These are phyloP conservation scores for Halictus rubicundus DNA, from an alignment of 1,140 invertebrate species.

Conservation along the genomic window DNA sequence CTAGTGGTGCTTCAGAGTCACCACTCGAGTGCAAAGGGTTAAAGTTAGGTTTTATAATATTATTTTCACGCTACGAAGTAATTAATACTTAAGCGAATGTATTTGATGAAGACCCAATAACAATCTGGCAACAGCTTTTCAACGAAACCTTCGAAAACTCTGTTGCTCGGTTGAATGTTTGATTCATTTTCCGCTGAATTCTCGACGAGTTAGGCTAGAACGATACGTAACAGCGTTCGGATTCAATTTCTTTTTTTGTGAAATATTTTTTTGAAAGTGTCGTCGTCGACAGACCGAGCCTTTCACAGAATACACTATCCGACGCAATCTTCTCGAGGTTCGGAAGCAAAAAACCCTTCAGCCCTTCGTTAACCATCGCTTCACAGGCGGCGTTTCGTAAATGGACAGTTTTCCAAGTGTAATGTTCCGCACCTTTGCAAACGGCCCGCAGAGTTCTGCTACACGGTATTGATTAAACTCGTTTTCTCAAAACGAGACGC, in stretches of 20 bases:
- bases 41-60: too few relatives aligned
- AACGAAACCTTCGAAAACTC: not conserved
- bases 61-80: too few relatives aligned
- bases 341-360: not conserved
- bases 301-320: not conserved
- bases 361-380: conserved; percentile 6
- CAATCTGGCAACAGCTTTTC: too few relatives aligned
- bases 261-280: not conserved
- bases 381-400: not conserved
- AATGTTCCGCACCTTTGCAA: conserved; percentile 26
- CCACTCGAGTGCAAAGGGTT: too few relatives aligned
- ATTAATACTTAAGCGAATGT: too few relatives aligned
- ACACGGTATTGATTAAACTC: conserved; percentile 42
- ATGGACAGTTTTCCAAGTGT: conserved; percentile 6
- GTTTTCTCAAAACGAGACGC: conserved; percentile 36
- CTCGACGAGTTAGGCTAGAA: not conserved
- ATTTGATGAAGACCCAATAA: too few relatives aligned
- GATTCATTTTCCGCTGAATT: not conserved
- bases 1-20: too few relatives aligned
- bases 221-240: not conserved
- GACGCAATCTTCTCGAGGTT: not conserved
- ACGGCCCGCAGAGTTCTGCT: conserved; percentile 18
- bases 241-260: not conserved
- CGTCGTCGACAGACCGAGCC: not conserved
- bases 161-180: not conserved